Evolutionary conservation across 2,888 invertebrate species (phyloP).

Genomic region (Drosophila meridionalis): DNA sequence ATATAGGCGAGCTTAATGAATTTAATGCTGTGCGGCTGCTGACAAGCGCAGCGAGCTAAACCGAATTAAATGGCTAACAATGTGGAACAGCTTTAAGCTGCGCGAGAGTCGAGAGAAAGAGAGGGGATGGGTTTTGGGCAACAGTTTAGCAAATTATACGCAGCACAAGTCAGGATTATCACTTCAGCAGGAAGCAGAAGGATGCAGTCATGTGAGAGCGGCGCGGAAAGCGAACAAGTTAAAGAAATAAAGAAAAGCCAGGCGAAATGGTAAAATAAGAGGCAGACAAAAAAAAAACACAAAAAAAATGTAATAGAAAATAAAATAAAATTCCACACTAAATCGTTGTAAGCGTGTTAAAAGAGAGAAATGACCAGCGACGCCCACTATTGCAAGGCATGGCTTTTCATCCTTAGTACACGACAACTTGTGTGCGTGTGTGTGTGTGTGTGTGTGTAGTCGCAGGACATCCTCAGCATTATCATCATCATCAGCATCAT

Average conservation of each 20-base stretch:
- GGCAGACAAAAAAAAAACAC: conserved; percentile 14
- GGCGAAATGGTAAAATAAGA: neutral
- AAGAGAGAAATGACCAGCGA: conserved; percentile 49
- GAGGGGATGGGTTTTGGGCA: conserved; percentile 23
- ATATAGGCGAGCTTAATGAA: conserved; percentile 22
- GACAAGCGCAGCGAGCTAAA: conserved; percentile 21
- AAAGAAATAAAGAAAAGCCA: conserved; percentile 23
- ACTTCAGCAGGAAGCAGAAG: conserved; percentile 48
- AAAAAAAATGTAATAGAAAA: conserved; percentile 23
- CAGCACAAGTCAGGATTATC: conserved; percentile 80
- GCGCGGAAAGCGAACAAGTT: conserved; percentile 48
- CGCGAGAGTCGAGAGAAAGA: neutral
- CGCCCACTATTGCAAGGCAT: conserved; percentile 24
- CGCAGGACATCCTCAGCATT: conserved; percentile 60
- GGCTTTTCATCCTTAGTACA: conserved; percentile 22
- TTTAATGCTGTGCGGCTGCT: conserved; percentile 31
- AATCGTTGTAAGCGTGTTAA: conserved; percentile 69
- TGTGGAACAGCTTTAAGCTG: conserved; percentile 17
- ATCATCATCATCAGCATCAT: conserved; percentile 23
- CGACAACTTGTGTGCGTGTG: conserved; percentile 47
- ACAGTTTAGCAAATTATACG: conserved; percentile 75
- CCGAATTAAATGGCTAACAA: conserved; percentile 26
- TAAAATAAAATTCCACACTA: conserved; percentile 47
- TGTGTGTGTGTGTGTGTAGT: conserved; percentile 38
- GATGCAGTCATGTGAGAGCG: conserved; percentile 56